phyloP scores from a whole-genome alignment of 2,888 invertebrate species.

The Stenodera caucasica region DNA sequence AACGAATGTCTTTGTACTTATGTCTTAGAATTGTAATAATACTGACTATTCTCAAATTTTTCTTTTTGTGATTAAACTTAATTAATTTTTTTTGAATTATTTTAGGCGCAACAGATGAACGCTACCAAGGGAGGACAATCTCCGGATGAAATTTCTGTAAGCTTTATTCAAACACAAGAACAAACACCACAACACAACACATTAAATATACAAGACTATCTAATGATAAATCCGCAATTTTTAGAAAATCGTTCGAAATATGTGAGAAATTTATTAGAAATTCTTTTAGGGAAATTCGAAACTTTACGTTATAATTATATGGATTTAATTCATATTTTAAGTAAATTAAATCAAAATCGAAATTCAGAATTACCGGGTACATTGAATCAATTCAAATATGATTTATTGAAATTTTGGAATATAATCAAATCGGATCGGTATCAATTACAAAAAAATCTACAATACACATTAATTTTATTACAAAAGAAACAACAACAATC shows the following conservation, averaged over 20 bases:
- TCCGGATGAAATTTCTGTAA: slow-evolving; percentile 16
- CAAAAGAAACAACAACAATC: background rate
- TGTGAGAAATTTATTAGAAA: slow-evolving; percentile 13
- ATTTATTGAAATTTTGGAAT: background rate
- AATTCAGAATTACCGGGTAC: too few relatives aligned
- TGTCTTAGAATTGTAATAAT: too few relatives aligned
- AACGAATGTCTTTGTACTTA: too few relatives aligned
- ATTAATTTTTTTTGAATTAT: slow-evolving; percentile 10
- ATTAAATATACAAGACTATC: background rate
- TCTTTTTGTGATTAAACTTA: too few relatives aligned
- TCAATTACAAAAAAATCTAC: background rate
- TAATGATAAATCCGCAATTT: background rate
- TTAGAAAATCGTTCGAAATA: background rate
- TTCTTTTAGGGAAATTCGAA: slow-evolving; percentile 20
- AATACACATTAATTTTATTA: background rate
- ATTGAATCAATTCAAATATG: background rate
- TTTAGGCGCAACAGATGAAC: slow-evolving; percentile 24
- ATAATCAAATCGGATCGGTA: background rate
- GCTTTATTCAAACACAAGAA: slow-evolving; percentile 18
- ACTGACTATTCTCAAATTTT: too few relatives aligned
- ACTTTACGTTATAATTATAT: slow-evolving; percentile 16
- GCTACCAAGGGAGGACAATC: slow-evolving; percentile 10
- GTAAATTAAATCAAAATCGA: too few relatives aligned
- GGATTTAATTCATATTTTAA: slow-evolving; percentile 10
- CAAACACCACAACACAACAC: slow-evolving; percentile 14